Evolutionary conservation across 2,888 invertebrate species (phyloP).

Genomic region (Muschampia staudingeri): DNA sequence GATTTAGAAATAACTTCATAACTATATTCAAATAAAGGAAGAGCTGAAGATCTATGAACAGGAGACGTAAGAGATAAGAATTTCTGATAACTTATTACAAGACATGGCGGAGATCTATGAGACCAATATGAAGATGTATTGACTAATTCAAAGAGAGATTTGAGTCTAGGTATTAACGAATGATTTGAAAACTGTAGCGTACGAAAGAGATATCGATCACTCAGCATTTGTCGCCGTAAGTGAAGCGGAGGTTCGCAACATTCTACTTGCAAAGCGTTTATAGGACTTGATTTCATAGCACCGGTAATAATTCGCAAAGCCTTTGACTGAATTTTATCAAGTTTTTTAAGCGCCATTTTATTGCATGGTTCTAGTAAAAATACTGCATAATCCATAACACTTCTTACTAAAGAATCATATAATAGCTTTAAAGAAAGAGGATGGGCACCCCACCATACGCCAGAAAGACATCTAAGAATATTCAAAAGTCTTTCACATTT

Average conservation of each 20-base stretch:
- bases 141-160: no score
- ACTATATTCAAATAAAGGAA: no score
- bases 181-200: no score
- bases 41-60: no score
- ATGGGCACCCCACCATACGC: neutral
- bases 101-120: no score
- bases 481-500: neutral
- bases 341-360: neutral
- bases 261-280: neutral
- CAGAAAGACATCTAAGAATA: neutral
- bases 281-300: neutral
- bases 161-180: no score
- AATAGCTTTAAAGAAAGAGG: neutral
- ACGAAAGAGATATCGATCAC: neutral
- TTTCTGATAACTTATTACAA: no score
- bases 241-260: neutral
- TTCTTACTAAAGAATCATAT: neutral
- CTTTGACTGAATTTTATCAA: neutral
- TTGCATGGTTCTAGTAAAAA: neutral
- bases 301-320: neutral
- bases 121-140: no score
- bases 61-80: no score
- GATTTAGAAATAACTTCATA: no score
- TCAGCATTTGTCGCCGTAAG: neutral
- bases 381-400: neutral